Conservation (phyloP, 1,140 invertebrate genomes). For the Micrasema longulum region DNA sequence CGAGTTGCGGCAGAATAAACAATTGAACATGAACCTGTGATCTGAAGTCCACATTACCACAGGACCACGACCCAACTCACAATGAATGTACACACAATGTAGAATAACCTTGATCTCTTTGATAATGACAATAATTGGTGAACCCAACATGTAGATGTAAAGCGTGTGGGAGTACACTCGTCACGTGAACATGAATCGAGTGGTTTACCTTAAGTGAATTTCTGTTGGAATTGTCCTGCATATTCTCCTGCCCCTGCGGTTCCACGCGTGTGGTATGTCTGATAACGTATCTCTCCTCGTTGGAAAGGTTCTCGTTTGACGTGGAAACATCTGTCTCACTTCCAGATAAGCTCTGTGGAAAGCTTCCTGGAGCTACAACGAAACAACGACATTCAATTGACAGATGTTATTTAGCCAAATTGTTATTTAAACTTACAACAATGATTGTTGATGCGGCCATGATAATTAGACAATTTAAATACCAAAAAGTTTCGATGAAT, state of each 20-base stretch:
- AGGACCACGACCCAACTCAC: too few relatives aligned
- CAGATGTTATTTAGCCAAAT: too few relatives aligned
- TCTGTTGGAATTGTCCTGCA: constrained; percentile 66
- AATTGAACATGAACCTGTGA: too few relatives aligned
- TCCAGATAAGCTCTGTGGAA: constrained; percentile 81
- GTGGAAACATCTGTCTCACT: constrained; percentile 93
- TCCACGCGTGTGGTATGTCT: constrained; percentile 87
- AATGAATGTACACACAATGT: too few relatives aligned
- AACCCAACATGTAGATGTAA: constrained; percentile 1
- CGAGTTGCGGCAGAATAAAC: too few relatives aligned
- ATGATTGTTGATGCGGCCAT: background rate
- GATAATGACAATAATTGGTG: constrained; percentile 2
- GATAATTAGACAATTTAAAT: too few relatives aligned
- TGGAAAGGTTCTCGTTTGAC: constrained; percentile 89
- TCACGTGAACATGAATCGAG: too few relatives aligned
- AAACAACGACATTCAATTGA: background rate
- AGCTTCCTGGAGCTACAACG: constrained; percentile 66
- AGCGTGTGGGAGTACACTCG: too few relatives aligned
- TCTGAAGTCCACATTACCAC: too few relatives aligned
- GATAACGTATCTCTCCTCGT: constrained; percentile 87
- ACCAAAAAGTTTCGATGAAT: too few relatives aligned
- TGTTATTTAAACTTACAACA: too few relatives aligned
- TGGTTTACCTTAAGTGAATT: constrained; percentile 66
- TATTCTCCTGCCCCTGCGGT: constrained; percentile 91
- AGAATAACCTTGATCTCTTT: too few relatives aligned